Evolutionary conservation across 1,140 invertebrate genomes (phyloP).

Genomic region (Bilobella aurantiaca): DNA sequence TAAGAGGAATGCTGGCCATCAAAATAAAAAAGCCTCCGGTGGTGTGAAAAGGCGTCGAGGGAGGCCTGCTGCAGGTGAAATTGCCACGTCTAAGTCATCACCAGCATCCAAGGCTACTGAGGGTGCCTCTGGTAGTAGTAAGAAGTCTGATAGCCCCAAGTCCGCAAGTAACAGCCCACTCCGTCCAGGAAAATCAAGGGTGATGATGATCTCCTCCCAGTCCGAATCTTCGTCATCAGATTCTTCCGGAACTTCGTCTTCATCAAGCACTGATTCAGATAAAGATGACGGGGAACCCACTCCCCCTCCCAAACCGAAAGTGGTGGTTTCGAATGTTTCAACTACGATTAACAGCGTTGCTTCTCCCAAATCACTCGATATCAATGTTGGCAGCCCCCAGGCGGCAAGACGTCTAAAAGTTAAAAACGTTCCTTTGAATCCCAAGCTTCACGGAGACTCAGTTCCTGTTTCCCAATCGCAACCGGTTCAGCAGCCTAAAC

Average conservation of each 20-base stretch:
- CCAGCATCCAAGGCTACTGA: too few species aligned
- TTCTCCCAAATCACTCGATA: too few species aligned
- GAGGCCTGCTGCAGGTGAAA: too few species aligned
- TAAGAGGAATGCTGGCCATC: too few species aligned
- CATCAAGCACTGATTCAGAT: conserved; percentile 13
- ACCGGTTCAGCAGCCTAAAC: neutral
- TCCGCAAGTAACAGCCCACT: neutral
- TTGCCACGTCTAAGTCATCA: too few species aligned
- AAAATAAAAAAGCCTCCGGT: too few species aligned
- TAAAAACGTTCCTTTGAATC: conserved; percentile 32
- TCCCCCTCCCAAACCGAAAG: conserved; percentile 10
- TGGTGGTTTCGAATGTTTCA: too few species aligned
- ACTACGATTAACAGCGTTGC: too few species aligned
- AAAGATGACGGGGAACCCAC: neutral
- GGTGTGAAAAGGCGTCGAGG: too few species aligned
- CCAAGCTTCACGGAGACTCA: conserved; percentile 19
- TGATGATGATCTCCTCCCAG: neutral
- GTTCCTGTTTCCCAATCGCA: neutral
- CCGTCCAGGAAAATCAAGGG: neutral
- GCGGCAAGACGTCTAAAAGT: conserved; percentile 25
- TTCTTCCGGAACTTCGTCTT: conserved; percentile 18
- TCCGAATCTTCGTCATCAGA: conserved; percentile 19
- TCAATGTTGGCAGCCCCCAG: neutral
- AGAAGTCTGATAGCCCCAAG: neutral
- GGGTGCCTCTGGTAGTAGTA: too few species aligned